Base-by-base conservation (phyloP, 2,797 vertebrate genomes). In the Galago senegalensis region DNA sequence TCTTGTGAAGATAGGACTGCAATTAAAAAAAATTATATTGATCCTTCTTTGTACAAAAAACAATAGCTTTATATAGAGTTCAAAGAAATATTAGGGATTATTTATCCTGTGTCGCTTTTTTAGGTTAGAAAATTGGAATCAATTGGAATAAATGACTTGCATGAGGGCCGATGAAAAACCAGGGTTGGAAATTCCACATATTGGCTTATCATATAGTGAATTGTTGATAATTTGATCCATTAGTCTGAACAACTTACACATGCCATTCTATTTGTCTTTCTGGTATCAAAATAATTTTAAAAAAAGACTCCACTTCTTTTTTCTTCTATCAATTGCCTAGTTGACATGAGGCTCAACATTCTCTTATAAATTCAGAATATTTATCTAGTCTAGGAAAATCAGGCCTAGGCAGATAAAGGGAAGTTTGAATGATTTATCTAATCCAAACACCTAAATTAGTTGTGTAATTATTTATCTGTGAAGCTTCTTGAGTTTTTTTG, bases 321-420 rank as follows among this genome's bases (percentile, higher is more conserved):
- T 97, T 43, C 21, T 89, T 96, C 40, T 88, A 76, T 29, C 31
- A 63, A 65, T 82, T 94, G 63, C 56, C 77, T 4, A 34, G 21
- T 83, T 92, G 75, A 91, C 53, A 56, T 43, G 58, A 87, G 49
- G 16, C 43, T 93, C 31, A 83, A 43, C 72, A 85, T 95, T 89
- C 31, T 91, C 27, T 96, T 89, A 1, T 69, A 87, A 81, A 91
- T 94, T 95, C 21, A 27, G 80, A 76, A 69, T 81, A 3, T 75
- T 96, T 97, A 85, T 73, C 53, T 81, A 46, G 72, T 72, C 77
- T 93, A 61, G 49, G 70, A 90, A 84, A 89, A 81, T 63, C 69
- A 77, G 61, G 13, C 17, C 25, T 84, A 34, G 91, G 63, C 91
- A 93, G 29, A 94, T 89, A 27, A 95, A 92, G 29, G 76, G 37